These are phyloP conservation scores for Rhinolophus sinicus DNA, from an alignment of 2,113 vertebrate species.

Conservation along the genomic window DNA sequence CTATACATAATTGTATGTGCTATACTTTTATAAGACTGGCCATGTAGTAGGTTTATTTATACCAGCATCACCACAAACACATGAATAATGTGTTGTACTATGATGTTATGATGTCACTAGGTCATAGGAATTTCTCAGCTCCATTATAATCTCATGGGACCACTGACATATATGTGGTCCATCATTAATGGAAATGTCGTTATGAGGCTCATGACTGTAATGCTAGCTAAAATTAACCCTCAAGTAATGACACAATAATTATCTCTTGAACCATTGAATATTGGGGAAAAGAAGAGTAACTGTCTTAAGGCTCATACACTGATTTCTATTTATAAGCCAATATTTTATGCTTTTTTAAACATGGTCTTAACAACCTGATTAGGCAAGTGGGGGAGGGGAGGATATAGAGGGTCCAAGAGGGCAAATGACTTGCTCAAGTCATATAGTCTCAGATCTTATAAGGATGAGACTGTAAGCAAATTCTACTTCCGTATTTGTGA, in stretches of 20 bases:
- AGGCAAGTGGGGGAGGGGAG: rapidly evolving
- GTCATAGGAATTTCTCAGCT: not conserved
- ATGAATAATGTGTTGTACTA: not conserved
- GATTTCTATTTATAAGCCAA: not conserved
- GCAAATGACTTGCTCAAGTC: not conserved
- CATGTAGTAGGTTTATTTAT: too few relatives aligned
- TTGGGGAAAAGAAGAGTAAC: not conserved
- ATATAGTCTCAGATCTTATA: not conserved
- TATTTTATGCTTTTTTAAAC: not conserved
- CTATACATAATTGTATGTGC: too few relatives aligned
- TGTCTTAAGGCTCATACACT: not conserved
- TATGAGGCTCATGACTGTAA: not conserved
- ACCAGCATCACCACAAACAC: not conserved
- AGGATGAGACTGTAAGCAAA: not conserved
- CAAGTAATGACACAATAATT: not conserved
- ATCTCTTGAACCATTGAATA: not conserved
- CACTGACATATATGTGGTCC: not conserved
- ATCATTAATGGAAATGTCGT: not conserved
- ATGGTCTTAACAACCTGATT: not conserved
- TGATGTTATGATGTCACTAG: not conserved
- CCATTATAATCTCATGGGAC: not conserved
- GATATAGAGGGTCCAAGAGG: not conserved
- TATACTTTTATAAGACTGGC: not conserved
- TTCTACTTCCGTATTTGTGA: not conserved
- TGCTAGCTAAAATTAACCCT: not conserved